Base-by-base conservation (phyloP, 1,140 invertebrate species). In the Eupristina koningsbergeri region DNA sequence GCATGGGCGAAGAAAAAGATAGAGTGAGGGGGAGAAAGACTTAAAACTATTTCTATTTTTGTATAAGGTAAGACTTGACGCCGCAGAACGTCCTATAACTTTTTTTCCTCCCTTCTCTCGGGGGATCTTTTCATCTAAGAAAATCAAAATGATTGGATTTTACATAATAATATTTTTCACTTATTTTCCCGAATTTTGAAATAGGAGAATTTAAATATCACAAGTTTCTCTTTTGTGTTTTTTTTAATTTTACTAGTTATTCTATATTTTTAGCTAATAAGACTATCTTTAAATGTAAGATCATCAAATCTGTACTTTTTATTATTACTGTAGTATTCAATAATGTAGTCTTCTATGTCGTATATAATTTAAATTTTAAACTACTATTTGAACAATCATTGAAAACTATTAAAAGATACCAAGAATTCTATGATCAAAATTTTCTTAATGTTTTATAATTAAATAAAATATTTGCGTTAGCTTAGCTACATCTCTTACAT, bases 21-120 rank as follows among this genome's bases (percentile, higher is more conserved):
- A n/a, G n/a, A n/a, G n/a, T n/a, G 22, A 58, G 26, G 7, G 53
- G 9, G 53, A 58, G 26, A 22, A 8, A 71, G 22, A 36, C 36
- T 17, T 9, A 31, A 22, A 34, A 75, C 90, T 91, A 76, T 76
- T 92, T 92, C 92, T 91, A 91, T 92, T 91, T 91, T 91, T 86
- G 91, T 89, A 86, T 34, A 83, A 79, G 74, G 80, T 61, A 77
- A 39, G 79, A 64, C 50, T 34, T 41, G 41, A 50, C 69, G 76
- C 69, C 41, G 67, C 26, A 5, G 41, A 64, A 63, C 36, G 74
- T 63, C 84, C 74, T 80, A 76, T 58, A 53, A 87, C 86, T 88
- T 86, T 86, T 86, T 83, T 84, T 67, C 22, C 9, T 58, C 22
- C 53, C 22, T 58, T 58, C 9, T 58, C 26, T 19, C 9, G 47